phyloP scores from a whole-genome alignment of 30 jellyfish, hydroid and myxozoan species.

The Hydractinia echinata region DNA sequence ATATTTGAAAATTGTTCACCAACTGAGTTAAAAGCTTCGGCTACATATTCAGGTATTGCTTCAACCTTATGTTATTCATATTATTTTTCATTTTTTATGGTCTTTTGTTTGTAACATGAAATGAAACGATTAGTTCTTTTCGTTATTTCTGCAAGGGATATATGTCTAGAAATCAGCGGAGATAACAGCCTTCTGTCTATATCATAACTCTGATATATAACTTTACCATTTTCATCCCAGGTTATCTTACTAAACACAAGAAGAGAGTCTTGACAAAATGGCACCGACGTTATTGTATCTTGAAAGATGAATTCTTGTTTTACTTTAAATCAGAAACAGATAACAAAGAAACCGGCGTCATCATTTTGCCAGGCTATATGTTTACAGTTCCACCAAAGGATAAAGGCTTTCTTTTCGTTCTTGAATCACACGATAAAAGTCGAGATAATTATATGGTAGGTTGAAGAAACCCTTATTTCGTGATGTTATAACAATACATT shows the following conservation, averaged over 20 bases:
- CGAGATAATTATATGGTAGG: conserved; percentile 45
- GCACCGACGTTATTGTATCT: conserved; percentile 67
- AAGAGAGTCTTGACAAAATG: conserved; percentile 48
- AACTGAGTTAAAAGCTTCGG: background rate
- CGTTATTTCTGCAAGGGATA: no score
- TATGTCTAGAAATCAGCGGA: background rate
- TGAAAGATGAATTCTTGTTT: conserved; percentile 53
- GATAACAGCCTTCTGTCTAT: background rate
- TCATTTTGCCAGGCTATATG: conserved; percentile 60
- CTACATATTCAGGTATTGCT: background rate
- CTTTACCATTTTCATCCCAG: conserved; percentile 15
- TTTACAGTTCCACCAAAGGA: conserved; percentile 29
- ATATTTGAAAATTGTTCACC: background rate
- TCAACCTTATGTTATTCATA: no score
- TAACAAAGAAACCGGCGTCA: conserved; percentile 54
- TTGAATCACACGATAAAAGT: conserved; percentile 48
- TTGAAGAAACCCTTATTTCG: no score
- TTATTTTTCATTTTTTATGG: no score
- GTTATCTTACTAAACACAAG: conserved; percentile 53
- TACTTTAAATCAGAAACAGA: conserved; percentile 61
- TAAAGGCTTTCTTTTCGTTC: conserved; percentile 37
- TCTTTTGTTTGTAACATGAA: no score
- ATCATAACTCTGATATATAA: background rate
- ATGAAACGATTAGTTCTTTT: no score
- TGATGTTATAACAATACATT: no score